Conservation (phyloP, 53 echinoderm and acorn worm species). For the Hippasteria phrygiana region DNA sequence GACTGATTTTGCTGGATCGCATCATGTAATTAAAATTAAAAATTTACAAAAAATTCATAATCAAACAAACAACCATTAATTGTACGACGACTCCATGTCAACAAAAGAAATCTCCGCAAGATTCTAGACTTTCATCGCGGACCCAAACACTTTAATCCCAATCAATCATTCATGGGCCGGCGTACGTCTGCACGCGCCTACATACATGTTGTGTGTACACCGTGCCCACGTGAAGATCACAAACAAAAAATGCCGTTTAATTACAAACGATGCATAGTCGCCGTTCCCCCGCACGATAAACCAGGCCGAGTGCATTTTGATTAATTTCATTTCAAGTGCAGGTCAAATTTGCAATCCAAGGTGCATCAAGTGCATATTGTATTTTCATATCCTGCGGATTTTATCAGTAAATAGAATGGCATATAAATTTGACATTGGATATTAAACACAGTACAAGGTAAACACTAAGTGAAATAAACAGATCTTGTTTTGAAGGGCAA, state of each 20-base stretch:
- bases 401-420: too few species aligned
- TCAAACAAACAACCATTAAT: not conserved
- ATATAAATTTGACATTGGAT: too few species aligned
- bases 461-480: too few species aligned
- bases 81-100: not conserved
- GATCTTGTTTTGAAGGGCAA: too few species aligned
- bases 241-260: not conserved
- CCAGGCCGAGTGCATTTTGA: not conserved
- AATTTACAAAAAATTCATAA: too few species aligned
- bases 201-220: not conserved
- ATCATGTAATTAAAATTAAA: too few species aligned
- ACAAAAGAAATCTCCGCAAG: not conserved
- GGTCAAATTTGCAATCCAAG: too few species aligned
- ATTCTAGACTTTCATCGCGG: not conserved
- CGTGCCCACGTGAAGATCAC: not conserved
- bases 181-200: not conserved
- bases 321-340: not conserved
- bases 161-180: not conserved
- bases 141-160: not conserved
- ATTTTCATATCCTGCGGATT: too few species aligned
- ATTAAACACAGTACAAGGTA: too few species aligned
- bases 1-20: too few species aligned
- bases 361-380: too few species aligned
- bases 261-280: not conserved
- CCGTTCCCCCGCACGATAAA: not conserved